These are phyloP conservation scores for Setophaga kirtlandii DNA, from an alignment of 2,113 vertebrate species.

Conservation along the genomic window DNA sequence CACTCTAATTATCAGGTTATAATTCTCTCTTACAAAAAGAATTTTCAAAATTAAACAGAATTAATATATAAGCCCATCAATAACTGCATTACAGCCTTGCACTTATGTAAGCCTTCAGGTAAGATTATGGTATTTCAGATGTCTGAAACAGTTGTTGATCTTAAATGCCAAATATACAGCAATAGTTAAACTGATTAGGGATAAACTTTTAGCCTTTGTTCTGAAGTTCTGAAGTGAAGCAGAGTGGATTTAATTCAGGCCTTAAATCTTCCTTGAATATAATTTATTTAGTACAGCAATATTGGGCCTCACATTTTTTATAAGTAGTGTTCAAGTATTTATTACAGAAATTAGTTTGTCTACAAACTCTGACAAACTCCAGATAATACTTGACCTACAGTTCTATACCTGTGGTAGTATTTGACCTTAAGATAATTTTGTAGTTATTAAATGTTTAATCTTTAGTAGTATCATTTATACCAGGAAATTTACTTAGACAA, in stretches of 20 bases:
- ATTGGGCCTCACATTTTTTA: not conserved
- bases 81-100: not conserved
- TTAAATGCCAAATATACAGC: not conserved
- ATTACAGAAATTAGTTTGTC: not conserved
- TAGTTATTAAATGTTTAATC: not conserved
- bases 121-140: constrained; percentile 1
- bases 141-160: not conserved
- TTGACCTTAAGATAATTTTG: not conserved
- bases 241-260: not conserved
- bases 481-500: not conserved
- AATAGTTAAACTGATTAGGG: not conserved
- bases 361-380: not conserved
- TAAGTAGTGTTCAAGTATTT: not conserved
- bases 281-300: not conserved
- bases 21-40: constrained; percentile 5
- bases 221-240: not conserved
- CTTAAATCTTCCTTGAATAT: constrained; percentile 23
- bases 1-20: not conserved
- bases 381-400: not conserved
- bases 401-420: not conserved
- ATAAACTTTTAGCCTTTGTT: constrained; percentile 40
- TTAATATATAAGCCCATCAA: constrained; percentile 21
- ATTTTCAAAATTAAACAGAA: constrained; percentile 22
- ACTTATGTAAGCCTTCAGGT: not conserved
- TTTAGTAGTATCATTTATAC: not conserved